Base-by-base conservation (phyloP, 2,888 invertebrate genomes). In the Crossocerus cetratus region DNA sequence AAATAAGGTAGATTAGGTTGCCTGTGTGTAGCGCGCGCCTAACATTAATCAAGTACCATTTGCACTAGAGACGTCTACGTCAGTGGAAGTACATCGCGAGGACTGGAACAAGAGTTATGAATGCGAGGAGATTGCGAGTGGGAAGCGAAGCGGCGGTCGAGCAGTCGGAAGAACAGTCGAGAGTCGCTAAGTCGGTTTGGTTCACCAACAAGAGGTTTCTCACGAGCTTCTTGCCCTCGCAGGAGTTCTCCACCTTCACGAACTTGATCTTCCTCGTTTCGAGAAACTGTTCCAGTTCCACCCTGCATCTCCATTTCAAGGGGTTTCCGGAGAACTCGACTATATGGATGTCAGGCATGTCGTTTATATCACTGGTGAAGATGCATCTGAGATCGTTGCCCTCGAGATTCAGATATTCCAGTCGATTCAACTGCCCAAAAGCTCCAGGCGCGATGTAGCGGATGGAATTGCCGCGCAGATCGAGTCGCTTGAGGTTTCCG, bases 291-390 rank as follows among this genome's bases (percentile, higher is more conserved):
- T 79, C 81, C 55, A 87, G 66, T 21, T 86, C 87, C 32, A 83
- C 76, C 62, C 85, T 78, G 53, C 87, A 87, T 55, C 86, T 73
- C 87, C 87, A 87, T 55, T 87, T 86, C 14, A 87, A 57, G 1
- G 84, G 86, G 63, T 87, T 87, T 0, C 82, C 81, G 0, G 83
- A 77, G 18, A 86, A 87, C 42, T 86, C 84, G 2, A 87, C 63
- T 0, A 79, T 70, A 2, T 79, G 69, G 2, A 87, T 55, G 4
- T 80, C 69, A 3, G 82, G 81, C 66, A 87, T 65, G 2, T 81
- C 76, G 44, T 80, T 72, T 42, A 87, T 64, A n/a, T 81, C 84
- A 32, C 82, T 86, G 0, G 86, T 86, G 57, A 82, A 87, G 16
- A 87, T 82, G 32, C 87, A 87, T 16, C 71, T 73, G 11, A 87